phyloP scores from a whole-genome alignment of 2,888 invertebrate genomes.

The Ischnus inquisitorius region DNA sequence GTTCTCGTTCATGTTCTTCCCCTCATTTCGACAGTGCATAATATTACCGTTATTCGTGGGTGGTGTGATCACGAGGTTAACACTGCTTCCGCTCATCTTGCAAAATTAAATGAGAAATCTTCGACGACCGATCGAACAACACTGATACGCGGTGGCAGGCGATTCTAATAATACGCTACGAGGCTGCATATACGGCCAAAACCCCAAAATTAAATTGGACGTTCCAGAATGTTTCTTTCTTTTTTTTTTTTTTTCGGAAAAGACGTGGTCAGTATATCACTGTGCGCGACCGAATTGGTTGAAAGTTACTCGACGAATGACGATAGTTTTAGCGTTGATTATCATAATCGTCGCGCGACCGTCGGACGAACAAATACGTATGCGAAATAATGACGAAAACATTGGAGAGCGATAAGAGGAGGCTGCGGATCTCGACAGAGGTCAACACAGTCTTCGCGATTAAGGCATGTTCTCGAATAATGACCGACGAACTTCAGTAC shows the following conservation, averaged over 20 bases:
- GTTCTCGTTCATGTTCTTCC: slow-evolving; percentile 15
- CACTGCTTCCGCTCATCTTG: slow-evolving; percentile 61
- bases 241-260: background rate
- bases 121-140: slow-evolving; percentile 5
- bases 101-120: slow-evolving; percentile 6
- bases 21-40: slow-evolving; percentile 10
- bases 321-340: slow-evolving; percentile 47
- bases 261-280: background rate
- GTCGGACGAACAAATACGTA: slow-evolving; percentile 24
- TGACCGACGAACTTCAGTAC: background rate
- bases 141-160: slow-evolving; percentile 7
- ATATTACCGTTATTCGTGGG: slow-evolving; percentile 60
- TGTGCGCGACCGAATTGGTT: slow-evolving; percentile 43
- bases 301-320: slow-evolving; percentile 68
- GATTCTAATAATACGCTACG: background rate
- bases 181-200: background rate
- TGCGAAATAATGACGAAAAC: slow-evolving; percentile 58
- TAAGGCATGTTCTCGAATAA: background rate
- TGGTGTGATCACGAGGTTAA: slow-evolving; percentile 56
- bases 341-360: slow-evolving; percentile 37
- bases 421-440: slow-evolving; percentile 43
- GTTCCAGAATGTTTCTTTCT: background rate
- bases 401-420: slow-evolving; percentile 62
- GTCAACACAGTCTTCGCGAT: slow-evolving; percentile 47
- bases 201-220: slow-evolving; percentile 13